phyloP scores from a whole-genome alignment of 1,140 invertebrate genomes.

The Arion vulgaris region DNA sequence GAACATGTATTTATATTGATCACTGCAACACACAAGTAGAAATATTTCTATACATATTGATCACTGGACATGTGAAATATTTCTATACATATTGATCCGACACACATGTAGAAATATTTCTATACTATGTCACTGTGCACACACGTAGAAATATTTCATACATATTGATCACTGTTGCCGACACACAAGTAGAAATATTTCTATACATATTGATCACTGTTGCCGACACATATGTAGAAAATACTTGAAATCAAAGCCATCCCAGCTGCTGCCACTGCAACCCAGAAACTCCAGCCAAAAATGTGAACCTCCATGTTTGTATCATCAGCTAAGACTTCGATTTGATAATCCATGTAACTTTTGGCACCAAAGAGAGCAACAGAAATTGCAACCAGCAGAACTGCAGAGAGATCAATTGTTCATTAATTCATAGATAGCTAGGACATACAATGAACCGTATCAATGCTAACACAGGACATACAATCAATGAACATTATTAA shows the following conservation, averaged over 20 bases:
- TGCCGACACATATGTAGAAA: constrained; percentile 65
- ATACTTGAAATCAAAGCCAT: constrained; percentile 63
- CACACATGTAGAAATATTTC: too few species aligned
- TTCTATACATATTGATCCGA: too few species aligned
- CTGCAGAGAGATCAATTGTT: constrained; percentile 20
- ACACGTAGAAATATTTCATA: constrained; percentile 29
- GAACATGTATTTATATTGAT: too few species aligned
- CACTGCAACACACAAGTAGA: too few species aligned
- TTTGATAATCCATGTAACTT: constrained; percentile 55
- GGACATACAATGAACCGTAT: too few species aligned
- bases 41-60: too few species aligned
- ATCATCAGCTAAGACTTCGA: constrained; percentile 48
- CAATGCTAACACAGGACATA: not conserved
- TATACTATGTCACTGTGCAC: too few species aligned
- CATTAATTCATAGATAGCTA: too few species aligned
- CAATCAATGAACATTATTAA: not conserved
- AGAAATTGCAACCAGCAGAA: constrained; percentile 58
- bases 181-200: too few species aligned
- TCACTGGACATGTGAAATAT: too few species aligned
- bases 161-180: constrained; percentile 50
- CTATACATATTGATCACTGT: constrained; percentile 47
- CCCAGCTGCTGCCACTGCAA: constrained; percentile 53
- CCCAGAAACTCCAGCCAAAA: constrained; percentile 69
- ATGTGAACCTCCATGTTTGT: constrained; percentile 2
- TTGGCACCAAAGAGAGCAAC: constrained; percentile 66